Evolutionary conservation across 2,888 invertebrate species (phyloP).

Genomic region (Hirtodrosophila trivittata): DNA sequence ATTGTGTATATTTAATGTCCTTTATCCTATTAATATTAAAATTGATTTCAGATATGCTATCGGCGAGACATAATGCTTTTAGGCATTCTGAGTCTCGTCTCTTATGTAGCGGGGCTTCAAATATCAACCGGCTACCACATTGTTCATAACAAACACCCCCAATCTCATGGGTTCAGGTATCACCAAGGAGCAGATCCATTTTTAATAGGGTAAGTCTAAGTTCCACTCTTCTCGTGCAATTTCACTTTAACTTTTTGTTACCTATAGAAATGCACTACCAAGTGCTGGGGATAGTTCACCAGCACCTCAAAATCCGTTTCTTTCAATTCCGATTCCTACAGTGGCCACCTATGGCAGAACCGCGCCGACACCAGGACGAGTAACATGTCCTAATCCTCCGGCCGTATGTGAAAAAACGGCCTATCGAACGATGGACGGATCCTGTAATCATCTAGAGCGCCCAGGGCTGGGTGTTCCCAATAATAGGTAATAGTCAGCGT

Average conservation of each 20-base stretch:
- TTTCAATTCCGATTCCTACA: constrained; percentile 11
- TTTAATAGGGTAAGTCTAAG: constrained; percentile 47
- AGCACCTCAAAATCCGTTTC: constrained; percentile 71
- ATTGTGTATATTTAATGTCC: too few species aligned
- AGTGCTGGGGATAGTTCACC: constrained; percentile 59
- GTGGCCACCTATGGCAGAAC: constrained; percentile 59
- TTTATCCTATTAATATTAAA: not conserved
- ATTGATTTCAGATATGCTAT: constrained; percentile 43
- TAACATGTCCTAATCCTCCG: constrained; percentile 77
- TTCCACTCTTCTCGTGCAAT: too few species aligned
- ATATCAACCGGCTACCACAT: constrained; percentile 78
- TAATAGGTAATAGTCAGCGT: constrained; percentile 67
- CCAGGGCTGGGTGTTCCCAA: constrained; percentile 93
- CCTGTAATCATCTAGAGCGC: constrained; percentile 95
- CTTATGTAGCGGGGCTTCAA: constrained; percentile 44
- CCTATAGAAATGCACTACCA: constrained; percentile 60
- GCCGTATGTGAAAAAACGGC: constrained; percentile 78
- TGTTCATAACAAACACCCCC: constrained; percentile 67
- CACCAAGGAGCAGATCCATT: constrained; percentile 49
- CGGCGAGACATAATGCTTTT: constrained; percentile 38
- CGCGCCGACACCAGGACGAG: constrained; percentile 70
- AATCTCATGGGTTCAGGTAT: constrained; percentile 59
- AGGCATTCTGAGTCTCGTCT: constrained; percentile 42
- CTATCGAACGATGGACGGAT: constrained; percentile 94
- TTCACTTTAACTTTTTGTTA: not conserved